Evolutionary conservation across 1,140 invertebrate genomes (phyloP).

Genomic region (Augochlora pura): DNA sequence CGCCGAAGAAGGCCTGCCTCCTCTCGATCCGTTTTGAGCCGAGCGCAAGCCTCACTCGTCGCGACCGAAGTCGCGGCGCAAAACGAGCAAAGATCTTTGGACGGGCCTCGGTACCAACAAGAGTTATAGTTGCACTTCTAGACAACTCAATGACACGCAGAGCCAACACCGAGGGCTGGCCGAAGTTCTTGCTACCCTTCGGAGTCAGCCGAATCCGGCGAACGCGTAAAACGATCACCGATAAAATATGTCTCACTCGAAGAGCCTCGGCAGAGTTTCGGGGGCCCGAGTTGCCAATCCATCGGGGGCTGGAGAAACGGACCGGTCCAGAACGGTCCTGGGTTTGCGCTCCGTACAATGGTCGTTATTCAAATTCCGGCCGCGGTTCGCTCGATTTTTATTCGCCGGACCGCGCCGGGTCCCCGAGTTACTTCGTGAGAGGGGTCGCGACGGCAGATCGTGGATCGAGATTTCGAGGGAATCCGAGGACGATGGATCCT

Average conservation of each 20-base stretch:
- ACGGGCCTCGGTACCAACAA: too few relatives aligned
- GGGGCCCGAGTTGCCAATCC: slow-evolving; percentile 31
- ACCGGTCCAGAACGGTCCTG: slow-evolving; percentile 22
- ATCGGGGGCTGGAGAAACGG: slow-evolving; percentile 35
- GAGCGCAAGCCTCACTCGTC: too few relatives aligned
- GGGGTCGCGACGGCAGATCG: slow-evolving; percentile 67
- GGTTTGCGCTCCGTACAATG: slow-evolving; percentile 67
- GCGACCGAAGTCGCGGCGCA: too few relatives aligned
- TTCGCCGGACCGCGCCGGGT: slow-evolving; percentile 43
- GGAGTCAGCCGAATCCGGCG: neutral
- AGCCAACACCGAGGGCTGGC: neutral
- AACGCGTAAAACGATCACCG: neutral
- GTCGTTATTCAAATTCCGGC: slow-evolving; percentile 76
- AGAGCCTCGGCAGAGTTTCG: neutral
- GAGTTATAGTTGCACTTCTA: too few relatives aligned
- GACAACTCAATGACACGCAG: too few relatives aligned
- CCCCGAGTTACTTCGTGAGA: slow-evolving; percentile 60
- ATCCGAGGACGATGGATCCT: slow-evolving; percentile 67
- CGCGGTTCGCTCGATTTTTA: slow-evolving; percentile 65
- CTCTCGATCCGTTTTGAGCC: too few relatives aligned
- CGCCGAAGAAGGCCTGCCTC: slow-evolving; percentile 3
- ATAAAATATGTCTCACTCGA: slow-evolving; percentile 10
- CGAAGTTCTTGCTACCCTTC: neutral
- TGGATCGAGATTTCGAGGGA: slow-evolving; percentile 74
- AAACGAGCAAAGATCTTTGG: too few relatives aligned